phyloP scores from a whole-genome alignment of 2,797 vertebrate genomes.

The Poliocrania exsul region DNA sequence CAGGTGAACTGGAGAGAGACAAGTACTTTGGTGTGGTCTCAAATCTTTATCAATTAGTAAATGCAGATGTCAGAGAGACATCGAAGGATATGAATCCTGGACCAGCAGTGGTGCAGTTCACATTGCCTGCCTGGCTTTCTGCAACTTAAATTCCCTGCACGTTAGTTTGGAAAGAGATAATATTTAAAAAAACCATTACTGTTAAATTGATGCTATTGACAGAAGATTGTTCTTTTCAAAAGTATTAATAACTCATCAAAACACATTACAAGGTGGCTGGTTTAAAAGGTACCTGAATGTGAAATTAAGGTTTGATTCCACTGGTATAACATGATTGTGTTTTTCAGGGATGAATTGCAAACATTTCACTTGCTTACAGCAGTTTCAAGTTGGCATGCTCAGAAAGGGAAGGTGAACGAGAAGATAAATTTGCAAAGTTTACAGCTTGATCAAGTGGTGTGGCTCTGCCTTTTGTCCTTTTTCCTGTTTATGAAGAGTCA shows the following conservation, averaged over 20 bases:
- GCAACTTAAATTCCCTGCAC: neutral
- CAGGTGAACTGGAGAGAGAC: conserved; percentile 5
- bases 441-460: neutral
- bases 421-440: neutral
- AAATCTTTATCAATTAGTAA: conserved; percentile 30
- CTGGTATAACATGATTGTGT: neutral
- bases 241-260: conserved; percentile 36
- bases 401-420: neutral
- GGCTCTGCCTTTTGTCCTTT: neutral
- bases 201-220: conserved; percentile 15
- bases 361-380: neutral
- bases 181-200: conserved; percentile 45
- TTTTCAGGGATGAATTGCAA: conserved; percentile 9
- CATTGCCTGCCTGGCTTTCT: neutral
- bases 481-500: neutral
- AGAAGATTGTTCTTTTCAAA: conserved; percentile 8
- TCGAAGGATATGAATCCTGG: neutral
- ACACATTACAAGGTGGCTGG: neutral
- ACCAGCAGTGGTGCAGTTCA: neutral
- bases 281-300: conserved; percentile 15
- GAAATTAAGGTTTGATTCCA: conserved; percentile 4
- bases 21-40: neutral
- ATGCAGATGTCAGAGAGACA: neutral
- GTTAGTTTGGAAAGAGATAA: neutral
- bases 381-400: neutral